Base-by-base conservation (phyloP, 2,888 invertebrate genomes). In the Pimpla rufipes region DNA sequence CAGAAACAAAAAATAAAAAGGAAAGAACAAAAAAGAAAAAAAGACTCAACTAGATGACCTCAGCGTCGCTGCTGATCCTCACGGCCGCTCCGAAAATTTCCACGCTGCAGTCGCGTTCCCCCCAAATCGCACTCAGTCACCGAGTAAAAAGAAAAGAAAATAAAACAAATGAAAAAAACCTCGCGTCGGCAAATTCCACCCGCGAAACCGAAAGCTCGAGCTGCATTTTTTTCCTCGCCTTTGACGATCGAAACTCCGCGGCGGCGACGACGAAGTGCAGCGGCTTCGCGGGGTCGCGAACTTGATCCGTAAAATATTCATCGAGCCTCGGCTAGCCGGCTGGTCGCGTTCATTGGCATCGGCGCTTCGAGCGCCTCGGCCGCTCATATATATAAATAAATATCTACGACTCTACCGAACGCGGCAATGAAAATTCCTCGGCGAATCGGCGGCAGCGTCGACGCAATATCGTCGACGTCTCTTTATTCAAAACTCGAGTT, bases 401-500 rank as follows among this genome's bases (percentile, higher is more conserved):
- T 5, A 3, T 64, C 16, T 4, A 50, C 23, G 21, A 18, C 7
- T 18, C 8, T 18, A 52, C 10, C 10, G 21, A 3, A 18, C 10
- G 18, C 10, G 18, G 18, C 55, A 55, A 55, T 55, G 55, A 55
- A 29, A 29, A 3, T 55, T 55, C 0, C 0, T 13, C 1, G 55
- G 7, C 16, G 37, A 29, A 55, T n/a, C 35, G 21, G n/a, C n/a
- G n/a, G 71, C 37, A 47, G 29, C 18, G n/a, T 45, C 29, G 67
- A 83, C 73, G 77, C 67, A n/a, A n/a, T n/a, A 47, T 75, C 21
- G 62, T 37, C 67, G 23, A 77, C 52, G n/a, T 62, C 29, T 83
- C 37, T 83, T 80, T 83, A 73, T 77, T 83, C 45, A 18, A 40
- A 67, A 59, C 70, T 59, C 64, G 11, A 70, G 76, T 71, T 79